These are phyloP conservation scores for Cliona cf. orientalis DNA, from an alignment of 37 sponge, comb jelly and placozoan species.

Conservation along the genomic window DNA sequence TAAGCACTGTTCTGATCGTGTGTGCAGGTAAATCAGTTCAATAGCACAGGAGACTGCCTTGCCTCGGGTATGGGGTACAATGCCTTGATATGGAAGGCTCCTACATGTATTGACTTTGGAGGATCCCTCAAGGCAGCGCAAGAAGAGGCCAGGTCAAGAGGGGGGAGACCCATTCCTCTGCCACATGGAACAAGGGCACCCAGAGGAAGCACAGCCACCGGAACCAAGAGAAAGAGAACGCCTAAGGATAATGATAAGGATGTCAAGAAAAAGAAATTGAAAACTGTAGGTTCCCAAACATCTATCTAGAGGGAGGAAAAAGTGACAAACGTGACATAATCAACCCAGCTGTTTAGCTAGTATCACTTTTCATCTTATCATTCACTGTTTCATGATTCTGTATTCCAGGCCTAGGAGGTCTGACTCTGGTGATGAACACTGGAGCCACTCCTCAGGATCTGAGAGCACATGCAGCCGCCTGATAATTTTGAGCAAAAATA, in stretches of 20 bases:
- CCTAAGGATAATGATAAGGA: neutral
- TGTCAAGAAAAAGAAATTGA: conserved; percentile 17
- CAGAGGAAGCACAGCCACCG: neutral
- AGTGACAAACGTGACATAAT: no score
- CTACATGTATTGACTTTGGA: neutral
- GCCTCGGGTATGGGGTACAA: conserved; percentile 73
- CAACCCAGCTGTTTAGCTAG: no score
- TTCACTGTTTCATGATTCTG: no score
- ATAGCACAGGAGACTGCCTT: conserved; percentile 35
- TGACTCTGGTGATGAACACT: no score
- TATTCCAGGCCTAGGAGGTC: no score
- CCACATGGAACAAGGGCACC: neutral
- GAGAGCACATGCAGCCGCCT: no score
- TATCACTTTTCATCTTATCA: no score
- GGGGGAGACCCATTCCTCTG: neutral
- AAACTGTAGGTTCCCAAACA: no score
- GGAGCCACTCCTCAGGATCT: no score
- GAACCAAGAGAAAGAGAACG: neutral
- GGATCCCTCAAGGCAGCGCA: neutral
- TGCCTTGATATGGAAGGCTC: conserved; percentile 26
- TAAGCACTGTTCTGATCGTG: no score
- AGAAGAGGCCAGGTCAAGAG: neutral
- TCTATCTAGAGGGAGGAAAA: no score
- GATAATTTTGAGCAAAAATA: no score
- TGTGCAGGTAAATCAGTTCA: conserved; percentile 69